phyloP scores from a whole-genome alignment of 2,888 invertebrate genomes.

The Silvanus unidentatus region DNA sequence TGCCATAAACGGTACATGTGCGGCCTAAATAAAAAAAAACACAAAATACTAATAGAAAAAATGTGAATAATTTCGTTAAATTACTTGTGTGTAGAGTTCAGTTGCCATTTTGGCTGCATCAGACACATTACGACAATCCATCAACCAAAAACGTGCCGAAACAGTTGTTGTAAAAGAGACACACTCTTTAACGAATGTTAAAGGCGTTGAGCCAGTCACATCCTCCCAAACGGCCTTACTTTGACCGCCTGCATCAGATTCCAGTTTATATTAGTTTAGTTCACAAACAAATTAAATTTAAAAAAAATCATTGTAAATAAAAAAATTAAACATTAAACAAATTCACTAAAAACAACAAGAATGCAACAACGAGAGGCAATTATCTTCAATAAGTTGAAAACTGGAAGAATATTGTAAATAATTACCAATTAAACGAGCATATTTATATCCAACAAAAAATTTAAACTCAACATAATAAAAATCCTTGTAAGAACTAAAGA shows the following conservation, averaged over 20 bases:
- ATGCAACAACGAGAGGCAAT: no score
- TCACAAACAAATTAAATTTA: conserved; percentile 4
- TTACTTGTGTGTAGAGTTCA: conserved; percentile 82
- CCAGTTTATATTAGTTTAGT: conserved; percentile 16
- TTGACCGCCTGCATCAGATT: conserved; percentile 64
- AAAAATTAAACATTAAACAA: no score
- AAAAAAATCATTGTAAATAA: no score
- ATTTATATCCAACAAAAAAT: not conserved
- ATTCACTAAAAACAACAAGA: no score
- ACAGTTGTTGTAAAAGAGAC: conserved; percentile 99
- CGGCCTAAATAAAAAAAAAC: conserved; percentile 41
- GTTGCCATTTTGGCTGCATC: conserved; percentile 96
- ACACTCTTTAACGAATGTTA: conserved; percentile 93
- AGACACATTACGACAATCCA: conserved; percentile 93
- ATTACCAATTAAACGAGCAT: no score
- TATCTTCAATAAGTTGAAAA: no score
- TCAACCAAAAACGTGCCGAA: conserved; percentile 96
- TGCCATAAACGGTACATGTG: conserved; percentile 93
- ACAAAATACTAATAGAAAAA: conserved; percentile 1
- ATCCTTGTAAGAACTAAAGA: no score
- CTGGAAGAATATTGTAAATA: no score
- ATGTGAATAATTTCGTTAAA: not conserved
- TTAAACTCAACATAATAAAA: not conserved
- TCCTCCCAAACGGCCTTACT: conserved; percentile 99
- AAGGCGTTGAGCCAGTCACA: conserved; percentile 95